These are phyloP conservation scores for Pseudochirops cupreus DNA, from an alignment of 2,797 vertebrate genomes.

Conservation along the genomic window DNA sequence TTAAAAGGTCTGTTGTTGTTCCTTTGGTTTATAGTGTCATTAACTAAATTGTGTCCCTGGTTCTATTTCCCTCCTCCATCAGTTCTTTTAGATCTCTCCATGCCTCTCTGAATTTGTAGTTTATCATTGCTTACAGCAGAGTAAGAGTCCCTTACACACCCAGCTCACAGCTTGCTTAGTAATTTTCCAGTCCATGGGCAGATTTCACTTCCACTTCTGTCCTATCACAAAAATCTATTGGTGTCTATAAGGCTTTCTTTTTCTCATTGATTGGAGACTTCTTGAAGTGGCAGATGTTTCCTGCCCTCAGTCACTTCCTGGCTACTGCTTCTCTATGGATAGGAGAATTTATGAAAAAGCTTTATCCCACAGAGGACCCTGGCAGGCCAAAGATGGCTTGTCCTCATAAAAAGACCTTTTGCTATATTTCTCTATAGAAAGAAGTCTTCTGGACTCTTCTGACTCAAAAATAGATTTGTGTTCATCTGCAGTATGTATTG, in stretches of 20 bases:
- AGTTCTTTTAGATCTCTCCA: background rate
- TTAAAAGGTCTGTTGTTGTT: background rate
- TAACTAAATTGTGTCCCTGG: background rate
- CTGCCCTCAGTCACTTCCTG: background rate
- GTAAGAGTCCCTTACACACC: background rate
- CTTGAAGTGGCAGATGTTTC: background rate
- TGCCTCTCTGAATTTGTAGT: background rate
- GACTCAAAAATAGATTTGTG: background rate
- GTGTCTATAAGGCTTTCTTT: background rate
- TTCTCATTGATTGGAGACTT: background rate
- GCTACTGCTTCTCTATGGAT: background rate
- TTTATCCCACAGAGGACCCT: background rate
- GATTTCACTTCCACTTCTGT: background rate
- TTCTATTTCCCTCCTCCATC: background rate
- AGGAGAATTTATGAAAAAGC: background rate
- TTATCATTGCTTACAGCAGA: slow-evolving; percentile 20
- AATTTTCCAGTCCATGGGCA: too few relatives aligned
- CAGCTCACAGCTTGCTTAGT: background rate
- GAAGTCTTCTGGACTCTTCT: background rate
- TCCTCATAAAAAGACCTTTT: background rate
- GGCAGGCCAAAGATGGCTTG: background rate
- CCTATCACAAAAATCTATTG: background rate
- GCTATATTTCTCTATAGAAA: background rate
- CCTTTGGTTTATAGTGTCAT: background rate
- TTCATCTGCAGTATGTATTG: background rate